phyloP scores from a whole-genome alignment of 2,888 invertebrate species.

The Campoplex capitator region DNA sequence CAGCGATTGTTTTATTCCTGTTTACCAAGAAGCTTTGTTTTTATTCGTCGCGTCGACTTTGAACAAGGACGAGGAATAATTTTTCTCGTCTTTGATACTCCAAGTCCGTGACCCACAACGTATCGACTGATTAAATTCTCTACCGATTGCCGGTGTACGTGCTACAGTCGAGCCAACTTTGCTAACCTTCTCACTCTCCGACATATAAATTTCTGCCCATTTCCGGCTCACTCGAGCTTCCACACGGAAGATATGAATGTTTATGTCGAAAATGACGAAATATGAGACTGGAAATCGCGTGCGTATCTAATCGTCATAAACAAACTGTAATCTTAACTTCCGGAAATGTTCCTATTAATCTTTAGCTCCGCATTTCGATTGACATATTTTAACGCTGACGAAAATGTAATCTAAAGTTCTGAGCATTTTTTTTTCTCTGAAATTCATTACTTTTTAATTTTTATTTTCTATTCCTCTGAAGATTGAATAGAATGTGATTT shows the following conservation, averaged over 20 bases:
- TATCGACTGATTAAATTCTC: conserved; percentile 54
- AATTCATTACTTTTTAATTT: not conserved
- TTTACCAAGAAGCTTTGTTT: not conserved
- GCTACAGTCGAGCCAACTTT: conserved; percentile 29
- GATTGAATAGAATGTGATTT: too few relatives aligned
- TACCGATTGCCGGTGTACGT: conserved; percentile 44
- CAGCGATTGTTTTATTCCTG: not conserved
- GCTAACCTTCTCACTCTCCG: conserved; percentile 22
- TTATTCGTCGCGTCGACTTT: conserved; percentile 23
- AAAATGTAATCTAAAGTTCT: not conserved
- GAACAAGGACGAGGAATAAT: conserved; percentile 55
- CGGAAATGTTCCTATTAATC: not conserved
- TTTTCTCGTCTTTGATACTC: conserved; percentile 44
- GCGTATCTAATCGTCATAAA: not conserved
- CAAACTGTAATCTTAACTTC: not conserved
- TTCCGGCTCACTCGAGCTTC: conserved; percentile 51
- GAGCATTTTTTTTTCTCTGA: not conserved
- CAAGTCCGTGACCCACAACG: conserved; percentile 57
- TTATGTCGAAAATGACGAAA: conserved; percentile 31
- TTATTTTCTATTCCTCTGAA: not conserved
- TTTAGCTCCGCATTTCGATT: not conserved
- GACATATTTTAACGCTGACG: not conserved
- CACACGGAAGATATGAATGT: conserved; percentile 18
- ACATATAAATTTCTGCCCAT: conserved; percentile 1
- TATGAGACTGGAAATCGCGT: conserved; percentile 16